Conservation (phyloP, 2,797 vertebrate genomes). For the Tokudaia tokunoshimensis region DNA sequence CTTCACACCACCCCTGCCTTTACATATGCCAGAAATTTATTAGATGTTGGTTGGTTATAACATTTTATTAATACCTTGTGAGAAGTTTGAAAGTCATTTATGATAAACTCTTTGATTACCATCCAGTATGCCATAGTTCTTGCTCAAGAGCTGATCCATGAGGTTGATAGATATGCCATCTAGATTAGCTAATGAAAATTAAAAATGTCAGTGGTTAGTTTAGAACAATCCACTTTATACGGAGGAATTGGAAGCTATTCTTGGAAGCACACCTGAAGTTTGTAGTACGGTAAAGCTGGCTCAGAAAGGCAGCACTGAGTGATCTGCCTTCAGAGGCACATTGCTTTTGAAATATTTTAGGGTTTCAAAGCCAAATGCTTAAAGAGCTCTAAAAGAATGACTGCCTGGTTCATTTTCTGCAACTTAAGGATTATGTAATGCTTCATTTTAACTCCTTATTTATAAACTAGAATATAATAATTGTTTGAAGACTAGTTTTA, state of each 20-base stretch:
- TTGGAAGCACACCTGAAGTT: background rate
- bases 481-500: slow-evolving; percentile 11
- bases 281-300: background rate
- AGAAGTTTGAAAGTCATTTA: slow-evolving; percentile 41
- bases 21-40: background rate
- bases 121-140: background rate
- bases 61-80: slow-evolving; percentile 11
- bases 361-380: slow-evolving; percentile 24
- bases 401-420: slow-evolving; percentile 43
- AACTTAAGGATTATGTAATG: background rate
- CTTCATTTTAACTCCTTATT: slow-evolving; percentile 17
- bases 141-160: background rate
- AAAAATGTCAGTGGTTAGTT: background rate
- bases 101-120: background rate
- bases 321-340: background rate
- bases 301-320: background rate
- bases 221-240: background rate
- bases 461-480: slow-evolving; percentile 34
- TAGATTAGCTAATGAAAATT: slow-evolving; percentile 43
- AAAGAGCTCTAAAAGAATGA: background rate
- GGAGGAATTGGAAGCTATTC: background rate
- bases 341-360: slow-evolving; percentile 38
- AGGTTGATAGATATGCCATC: background rate
- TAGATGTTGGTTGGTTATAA: slow-evolving; percentile 13
- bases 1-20: background rate